A percentile compares a stretch with the other conserved stretches of the same genome.
Conservation (phyloP, 2,888 invertebrate species). For the Spodoptera littoralis region DNA sequence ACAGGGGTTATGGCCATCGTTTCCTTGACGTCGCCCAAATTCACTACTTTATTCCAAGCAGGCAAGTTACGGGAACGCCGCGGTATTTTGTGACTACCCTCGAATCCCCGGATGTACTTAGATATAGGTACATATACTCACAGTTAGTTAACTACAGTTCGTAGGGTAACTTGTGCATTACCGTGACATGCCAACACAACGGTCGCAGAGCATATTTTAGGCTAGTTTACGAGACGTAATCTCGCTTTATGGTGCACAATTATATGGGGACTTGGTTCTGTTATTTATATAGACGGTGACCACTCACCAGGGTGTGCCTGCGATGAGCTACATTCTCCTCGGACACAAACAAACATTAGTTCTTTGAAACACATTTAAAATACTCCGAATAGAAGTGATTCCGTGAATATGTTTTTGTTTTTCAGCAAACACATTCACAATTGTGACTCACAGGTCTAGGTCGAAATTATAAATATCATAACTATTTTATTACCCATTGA, state of each 20-base stretch:
- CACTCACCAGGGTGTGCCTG: conserved; percentile 22
- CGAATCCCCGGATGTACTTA: conserved; percentile 21
- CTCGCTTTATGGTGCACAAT: conserved; percentile 66
- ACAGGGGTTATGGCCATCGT: conserved; percentile 32
- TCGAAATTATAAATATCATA: no score
- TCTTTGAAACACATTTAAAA: conserved; percentile 6
- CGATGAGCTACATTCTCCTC: conserved; percentile 26
- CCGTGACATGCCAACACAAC: conserved; percentile 31
- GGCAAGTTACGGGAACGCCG: conserved; percentile 13
- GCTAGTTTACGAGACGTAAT: conserved; percentile 69
- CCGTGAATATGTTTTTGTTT: neutral
- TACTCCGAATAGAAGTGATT: conserved; percentile 4
- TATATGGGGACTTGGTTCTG: conserved; percentile 51
- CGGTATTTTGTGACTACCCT: conserved; percentile 30
- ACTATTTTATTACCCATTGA: no score
- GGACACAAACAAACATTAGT: conserved; percentile 16
- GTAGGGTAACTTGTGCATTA: conserved; percentile 37
- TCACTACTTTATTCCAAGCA: conserved; percentile 34
- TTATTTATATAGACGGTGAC: conserved; percentile 44
- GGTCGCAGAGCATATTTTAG: conserved; percentile 53
- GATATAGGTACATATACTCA: conserved; percentile 11
- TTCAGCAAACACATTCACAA: no score
- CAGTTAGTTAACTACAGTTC: conserved; percentile 28
- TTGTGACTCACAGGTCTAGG: no score
- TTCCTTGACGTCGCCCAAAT: conserved; percentile 36